A percentile compares a stretch with the other conserved stretches of the same genome.
Evolutionary conservation across 2,797 vertebrate species (phyloP).

Genomic region (Pseudopleuronectes americanus): DNA sequence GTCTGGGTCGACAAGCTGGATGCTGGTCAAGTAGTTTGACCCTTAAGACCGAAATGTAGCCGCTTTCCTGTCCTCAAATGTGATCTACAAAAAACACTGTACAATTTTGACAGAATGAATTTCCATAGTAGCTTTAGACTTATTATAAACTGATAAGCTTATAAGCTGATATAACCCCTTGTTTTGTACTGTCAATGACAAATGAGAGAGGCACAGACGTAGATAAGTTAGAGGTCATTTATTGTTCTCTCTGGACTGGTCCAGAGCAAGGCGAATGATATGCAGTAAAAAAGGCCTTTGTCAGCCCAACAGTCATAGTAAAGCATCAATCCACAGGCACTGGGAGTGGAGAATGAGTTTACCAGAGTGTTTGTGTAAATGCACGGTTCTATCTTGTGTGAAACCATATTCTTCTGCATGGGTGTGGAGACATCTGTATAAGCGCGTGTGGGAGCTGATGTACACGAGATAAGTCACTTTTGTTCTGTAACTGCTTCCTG

Average conservation of each 20-base stretch:
- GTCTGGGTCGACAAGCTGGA: neutral
- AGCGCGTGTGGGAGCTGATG: slow-evolving; percentile 38
- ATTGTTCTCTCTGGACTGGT: slow-evolving; percentile 77
- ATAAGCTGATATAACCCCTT: neutral
- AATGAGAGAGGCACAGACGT: slow-evolving; percentile 20
- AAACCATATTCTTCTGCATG: slow-evolving; percentile 38
- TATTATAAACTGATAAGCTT: neutral
- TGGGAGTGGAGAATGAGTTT: slow-evolving; percentile 62
- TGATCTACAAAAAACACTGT: neutral
- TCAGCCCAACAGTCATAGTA: slow-evolving; percentile 78
- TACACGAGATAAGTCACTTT: slow-evolving; percentile 72
- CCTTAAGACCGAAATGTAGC: neutral
- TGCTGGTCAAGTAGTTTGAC: neutral
- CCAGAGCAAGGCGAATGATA: slow-evolving; percentile 81
- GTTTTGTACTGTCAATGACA: neutral
- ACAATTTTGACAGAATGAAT: neutral
- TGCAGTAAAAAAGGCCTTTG: slow-evolving; percentile 78
- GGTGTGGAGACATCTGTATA: slow-evolving; percentile 42
- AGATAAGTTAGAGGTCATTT: slow-evolving; percentile 78
- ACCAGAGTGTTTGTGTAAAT: slow-evolving; percentile 54
- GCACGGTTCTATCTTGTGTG: slow-evolving; percentile 33
- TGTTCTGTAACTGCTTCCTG: slow-evolving; percentile 86
- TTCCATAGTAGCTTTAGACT: neutral
- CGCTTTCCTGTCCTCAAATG: neutral
- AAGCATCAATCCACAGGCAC: slow-evolving; percentile 77